A percentile compares a stretch with the other conserved stretches of the same genome.
Conservation (phyloP, 92 coral and sea anemone species). For the Scolanthus callimorphus region DNA sequence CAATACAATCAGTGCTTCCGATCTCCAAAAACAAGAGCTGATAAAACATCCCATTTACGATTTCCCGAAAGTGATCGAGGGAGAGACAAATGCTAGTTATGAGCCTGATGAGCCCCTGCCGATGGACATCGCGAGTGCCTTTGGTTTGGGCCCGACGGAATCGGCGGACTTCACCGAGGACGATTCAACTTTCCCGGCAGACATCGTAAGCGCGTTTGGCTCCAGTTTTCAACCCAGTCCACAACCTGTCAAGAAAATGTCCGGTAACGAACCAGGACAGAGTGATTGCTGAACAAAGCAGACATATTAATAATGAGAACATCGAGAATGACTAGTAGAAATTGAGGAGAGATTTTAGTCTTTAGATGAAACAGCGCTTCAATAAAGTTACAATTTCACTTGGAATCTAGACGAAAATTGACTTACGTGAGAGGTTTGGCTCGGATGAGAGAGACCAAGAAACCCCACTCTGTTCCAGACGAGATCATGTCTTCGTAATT, state of each 20-base stretch:
- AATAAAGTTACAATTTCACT: too few relatives aligned
- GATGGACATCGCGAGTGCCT: slow-evolving; percentile 7
- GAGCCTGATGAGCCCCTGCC: slow-evolving; percentile 11
- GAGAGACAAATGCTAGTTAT: background rate
- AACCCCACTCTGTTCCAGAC: too few relatives aligned
- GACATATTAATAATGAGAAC: too few relatives aligned
- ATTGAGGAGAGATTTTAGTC: too few relatives aligned
- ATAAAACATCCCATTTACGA: slow-evolving; percentile 8
- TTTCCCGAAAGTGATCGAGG: slow-evolving; percentile 11
- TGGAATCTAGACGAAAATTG: too few relatives aligned
- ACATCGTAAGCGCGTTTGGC: slow-evolving; percentile 8
- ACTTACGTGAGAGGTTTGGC: too few relatives aligned
- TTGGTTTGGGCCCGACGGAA: background rate
- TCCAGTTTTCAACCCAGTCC: slow-evolving; percentile 2
- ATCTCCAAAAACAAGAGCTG: background rate
- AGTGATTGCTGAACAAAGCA: slow-evolving; percentile 51
- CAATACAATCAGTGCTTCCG: background rate
- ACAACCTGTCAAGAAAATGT: slow-evolving; percentile 2
- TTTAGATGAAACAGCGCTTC: too few relatives aligned
- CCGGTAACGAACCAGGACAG: slow-evolving; percentile 35
- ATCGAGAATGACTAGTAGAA: too few relatives aligned
- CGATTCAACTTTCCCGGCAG: slow-evolving; percentile 1
- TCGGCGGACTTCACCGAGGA: slow-evolving; percentile 3
- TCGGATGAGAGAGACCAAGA: too few relatives aligned
- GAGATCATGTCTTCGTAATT: too few relatives aligned